Evolutionary conservation across 2,113 vertebrate species (phyloP).

Genomic region (Barnardius zonarius): DNA sequence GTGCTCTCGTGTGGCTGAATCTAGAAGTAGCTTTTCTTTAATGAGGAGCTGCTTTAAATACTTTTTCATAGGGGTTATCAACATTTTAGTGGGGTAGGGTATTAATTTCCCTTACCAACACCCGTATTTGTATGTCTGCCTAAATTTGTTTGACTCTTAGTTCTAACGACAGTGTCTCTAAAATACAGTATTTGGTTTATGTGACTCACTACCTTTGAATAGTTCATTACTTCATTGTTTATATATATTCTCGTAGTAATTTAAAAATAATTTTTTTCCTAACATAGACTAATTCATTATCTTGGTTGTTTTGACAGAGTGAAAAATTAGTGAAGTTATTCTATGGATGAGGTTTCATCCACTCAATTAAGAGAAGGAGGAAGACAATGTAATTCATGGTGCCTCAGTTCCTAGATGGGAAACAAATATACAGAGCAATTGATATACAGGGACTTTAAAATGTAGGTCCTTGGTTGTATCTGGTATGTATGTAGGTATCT

Average conservation of each 20-base stretch:
- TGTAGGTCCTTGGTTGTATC: not conserved
- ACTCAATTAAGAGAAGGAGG: not conserved
- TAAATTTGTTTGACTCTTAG: not conserved
- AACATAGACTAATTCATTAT: not conserved
- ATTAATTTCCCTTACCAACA: not conserved
- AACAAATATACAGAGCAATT: not conserved
- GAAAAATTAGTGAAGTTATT: not conserved
- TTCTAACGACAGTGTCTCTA: not conserved
- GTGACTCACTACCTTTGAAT: not conserved
- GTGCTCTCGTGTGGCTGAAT: not conserved
- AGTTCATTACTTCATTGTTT: not conserved
- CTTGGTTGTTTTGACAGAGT: not conserved
- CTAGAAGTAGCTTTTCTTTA: not conserved
- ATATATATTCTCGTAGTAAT: not conserved
- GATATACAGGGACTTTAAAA: not conserved
- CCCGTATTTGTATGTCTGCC: not conserved
- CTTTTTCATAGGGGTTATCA: not conserved
- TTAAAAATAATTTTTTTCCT: not conserved
- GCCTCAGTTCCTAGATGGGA: not conserved
- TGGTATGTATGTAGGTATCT: not conserved
- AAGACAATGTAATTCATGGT: not conserved
- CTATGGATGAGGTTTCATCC: not conserved
- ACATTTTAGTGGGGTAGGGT: not conserved
- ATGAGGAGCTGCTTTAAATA: not conserved
- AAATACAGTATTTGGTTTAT: not conserved